Base-by-base conservation (phyloP, 2,113 vertebrate species). In the Bagarius yarrelli region DNA sequence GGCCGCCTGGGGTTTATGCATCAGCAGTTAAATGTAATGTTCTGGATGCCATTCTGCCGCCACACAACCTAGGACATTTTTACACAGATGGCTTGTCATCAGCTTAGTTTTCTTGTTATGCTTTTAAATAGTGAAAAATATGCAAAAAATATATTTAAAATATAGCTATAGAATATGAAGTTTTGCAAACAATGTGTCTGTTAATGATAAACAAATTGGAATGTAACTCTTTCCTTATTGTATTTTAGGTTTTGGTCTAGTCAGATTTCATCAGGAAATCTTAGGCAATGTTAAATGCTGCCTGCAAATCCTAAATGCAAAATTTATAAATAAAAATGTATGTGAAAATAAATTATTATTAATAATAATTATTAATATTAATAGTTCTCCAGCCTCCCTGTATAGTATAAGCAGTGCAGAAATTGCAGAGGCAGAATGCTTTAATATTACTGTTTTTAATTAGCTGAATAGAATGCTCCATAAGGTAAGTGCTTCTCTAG, bases 11-110 rank as follows among this genome's bases (percentile, higher is more conserved):
- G 78, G 53, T 80, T 63, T 73, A 61, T 63, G 27, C 40, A 61
- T 57, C 27, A 32, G 53, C 59, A 73, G 74, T 76, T 36, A 73
- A 79, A 55, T 66, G 21, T 67, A 73, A 53, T 14, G 15, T 40
- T 63, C 15, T 72, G 19, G 21, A 23, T 25, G 69, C 44, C 59
- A 59, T 50, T n/a, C 71, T 23, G 71, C 16, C 60, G 32, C 55
- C 50, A 81, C 27, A 5, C 23, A 21, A 71, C 19, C 52, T 23
- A 74, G 21, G 47, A 40, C 71, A 57, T 40, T 75, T 57, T 66
- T 76, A 21, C 63, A 81, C 59, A 66, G 52, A 53, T 66, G 79
- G 47, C 23, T 56, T 71, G 55, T 55, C 75, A 77, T 27, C 50
- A 57, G 40, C 14, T 69, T 21, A 36, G 25, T 44, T 56, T 69